These are phyloP conservation scores for Tetramorium alpestre DNA, from an alignment of 1,140 invertebrate species.

Conservation along the genomic window DNA sequence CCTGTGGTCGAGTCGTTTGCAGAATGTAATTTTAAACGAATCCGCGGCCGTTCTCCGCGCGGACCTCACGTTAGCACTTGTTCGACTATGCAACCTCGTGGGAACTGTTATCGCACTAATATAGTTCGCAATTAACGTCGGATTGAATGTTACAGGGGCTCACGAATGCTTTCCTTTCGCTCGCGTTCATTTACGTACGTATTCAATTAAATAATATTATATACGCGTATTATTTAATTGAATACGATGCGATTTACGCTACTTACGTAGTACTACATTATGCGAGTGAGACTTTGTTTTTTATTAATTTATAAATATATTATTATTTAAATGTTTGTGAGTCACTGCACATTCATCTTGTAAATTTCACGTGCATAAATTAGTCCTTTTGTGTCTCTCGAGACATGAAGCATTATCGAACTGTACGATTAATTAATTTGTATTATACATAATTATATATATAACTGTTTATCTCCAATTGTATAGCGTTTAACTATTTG, in stretches of 20 bases:
- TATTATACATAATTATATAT: not conserved
- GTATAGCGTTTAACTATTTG: not conserved
- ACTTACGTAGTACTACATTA: not conserved
- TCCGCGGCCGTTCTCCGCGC: not conserved
- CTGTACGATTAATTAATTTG: not conserved
- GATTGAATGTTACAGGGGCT: not conserved
- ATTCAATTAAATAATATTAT: slow-evolving; percentile 8
- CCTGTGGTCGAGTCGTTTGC: slow-evolving; percentile 11
- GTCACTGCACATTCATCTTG: not conserved
- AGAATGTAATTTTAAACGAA: slow-evolving; percentile 43
- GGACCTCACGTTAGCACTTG: not conserved
- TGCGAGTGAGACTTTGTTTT: not conserved
- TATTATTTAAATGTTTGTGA: not conserved
- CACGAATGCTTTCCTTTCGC: not conserved
- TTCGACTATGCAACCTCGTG: not conserved
- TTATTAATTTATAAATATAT: not conserved
- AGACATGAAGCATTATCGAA: not conserved
- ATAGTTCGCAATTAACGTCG: not conserved
- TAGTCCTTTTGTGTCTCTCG: not conserved
- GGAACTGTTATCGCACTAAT: slow-evolving; percentile 16
- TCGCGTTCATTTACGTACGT: not conserved
- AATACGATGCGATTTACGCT: not conserved
- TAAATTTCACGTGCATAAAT: not conserved
- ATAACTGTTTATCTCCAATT: not conserved
- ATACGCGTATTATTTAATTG: not conserved